Evolutionary conservation across 2,888 invertebrate genomes (phyloP), one percentile per base, ranked within the genome.

Genomic region (Phrixothrix hirtus): DNA sequence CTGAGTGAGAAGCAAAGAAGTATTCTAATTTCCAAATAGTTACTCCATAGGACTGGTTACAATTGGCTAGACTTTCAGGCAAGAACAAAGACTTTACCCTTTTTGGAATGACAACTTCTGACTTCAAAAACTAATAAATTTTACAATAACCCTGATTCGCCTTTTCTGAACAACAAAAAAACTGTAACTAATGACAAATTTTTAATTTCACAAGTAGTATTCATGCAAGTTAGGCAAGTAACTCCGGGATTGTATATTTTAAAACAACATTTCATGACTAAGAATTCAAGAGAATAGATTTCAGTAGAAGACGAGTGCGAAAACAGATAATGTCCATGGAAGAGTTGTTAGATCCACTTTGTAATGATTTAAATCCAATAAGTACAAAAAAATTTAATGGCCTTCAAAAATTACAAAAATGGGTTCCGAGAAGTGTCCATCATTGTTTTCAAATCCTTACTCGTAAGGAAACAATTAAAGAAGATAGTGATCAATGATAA

Each of bases 61-160:
- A 32, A 14, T 13, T 32, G 32, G 7, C 32, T 14, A 11, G 4
- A 11, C 4, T 32, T 14, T 32, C 32, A 4, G 14, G 32, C 6
- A 32, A 32, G 12, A 32, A 32, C 14, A 32, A 4, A 32, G 32
- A 32, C 14, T 32, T 32, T 32, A 14, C 7, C 5, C 12, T 32
- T 5, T 32, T 32, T 32, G 14, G 12, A 32, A 32, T 32, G 14
- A 32, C 14, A 14, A 32, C 32, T 14, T 13, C 14, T 14, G 12
- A 32, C 2, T 32, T 32, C 12, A 32, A 32, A 32, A 13, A 11
- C 12, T 32, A 13, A 11, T 7, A 32, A 32, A 14, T 10, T 11
- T 9, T 32, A 32, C 14, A 14, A 32, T 32, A 10, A 12, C 6
- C 4, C 32, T 13, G 14, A 32, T 14, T 11, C 14, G 12, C 14